Evolutionary conservation across 2,113 vertebrate genomes (phyloP), one percentile per base, ranked within the genome.

Genomic region (Syrmaticus mikado): DNA sequence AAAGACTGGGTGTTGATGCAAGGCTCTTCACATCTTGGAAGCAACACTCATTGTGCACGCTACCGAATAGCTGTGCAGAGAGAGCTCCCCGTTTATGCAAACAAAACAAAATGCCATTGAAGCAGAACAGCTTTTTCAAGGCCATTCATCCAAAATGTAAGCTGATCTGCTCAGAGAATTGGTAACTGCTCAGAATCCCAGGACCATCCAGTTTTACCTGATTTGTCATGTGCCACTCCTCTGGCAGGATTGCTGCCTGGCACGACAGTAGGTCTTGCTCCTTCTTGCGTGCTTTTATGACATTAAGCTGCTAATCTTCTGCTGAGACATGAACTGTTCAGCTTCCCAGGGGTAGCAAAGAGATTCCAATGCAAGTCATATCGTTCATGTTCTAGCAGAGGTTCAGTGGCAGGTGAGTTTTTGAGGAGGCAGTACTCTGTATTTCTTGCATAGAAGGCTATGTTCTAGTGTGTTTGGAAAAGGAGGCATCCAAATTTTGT

Each of bases 121-220:
- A 67, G 89, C 92, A 94, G 74, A 82, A 53, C 3, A 0, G 3
- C 68, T 61, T 67, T 74, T 92, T 92, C 57, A 61, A 76, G 77
- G 89, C 74, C 40, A 24, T 68, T 90, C 74, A 94, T 66, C 89
- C 70, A 90, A 79, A 88, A 89, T 11, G 62, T 72, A 82, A 58
- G 70, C 58, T 53, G 70, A 73, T 82, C 89, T 86, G 71, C 89
- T 89, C n/a, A 34, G 68, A 1, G 83, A 90, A 88, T 73, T 57
- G 43, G 58, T 80, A 65, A 71, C 86, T 89, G 83, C 73, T 90
- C 0, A 0, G 30, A 30, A 21, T 89, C 71, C 58, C 62, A 89
- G 90, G 85, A 76, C 70, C 62, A 73, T 57, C 74, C 86, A 86
- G 93, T 95, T 95, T 66, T 92, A 94, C 95, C 78, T 93, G 95